phyloP scores from a whole-genome alignment of 2,113 vertebrate species.

The Prionailurus bengalensis region DNA sequence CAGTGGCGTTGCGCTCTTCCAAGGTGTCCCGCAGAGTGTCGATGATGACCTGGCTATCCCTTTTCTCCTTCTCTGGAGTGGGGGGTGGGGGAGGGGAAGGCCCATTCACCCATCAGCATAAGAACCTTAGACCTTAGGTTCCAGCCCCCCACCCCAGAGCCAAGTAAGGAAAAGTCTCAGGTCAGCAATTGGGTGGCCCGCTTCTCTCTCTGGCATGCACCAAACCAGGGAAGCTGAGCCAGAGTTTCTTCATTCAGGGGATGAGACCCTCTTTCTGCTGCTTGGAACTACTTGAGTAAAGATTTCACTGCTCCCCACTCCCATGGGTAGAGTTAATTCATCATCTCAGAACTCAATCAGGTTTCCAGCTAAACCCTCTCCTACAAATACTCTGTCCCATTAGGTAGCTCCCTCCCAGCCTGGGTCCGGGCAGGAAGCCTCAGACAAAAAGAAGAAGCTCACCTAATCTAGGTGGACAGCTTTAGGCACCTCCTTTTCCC shows the following conservation, averaged over 20 bases:
- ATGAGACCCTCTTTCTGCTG: conserved; percentile 79
- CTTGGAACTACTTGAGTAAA: conserved; percentile 83
- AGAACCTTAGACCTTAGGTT: not conserved
- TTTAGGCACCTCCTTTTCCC: not conserved
- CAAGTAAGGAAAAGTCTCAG: not conserved
- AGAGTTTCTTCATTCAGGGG: conserved; percentile 71
- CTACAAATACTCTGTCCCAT: not conserved
- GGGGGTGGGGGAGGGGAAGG: not conserved
- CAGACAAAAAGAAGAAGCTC: not conserved
- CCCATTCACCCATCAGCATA: not conserved
- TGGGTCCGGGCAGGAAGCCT: not conserved
- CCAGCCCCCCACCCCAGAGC: not conserved
- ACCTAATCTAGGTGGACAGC: not conserved
- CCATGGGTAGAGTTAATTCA: not conserved
- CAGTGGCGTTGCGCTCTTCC: conserved; percentile 92
- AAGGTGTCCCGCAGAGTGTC: conserved; percentile 91
- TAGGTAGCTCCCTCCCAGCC: not conserved
- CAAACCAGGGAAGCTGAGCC: not conserved
- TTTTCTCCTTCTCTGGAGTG: conserved; percentile 92
- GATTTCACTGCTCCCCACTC: conserved; percentile 74
- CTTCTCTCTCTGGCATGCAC: not conserved
- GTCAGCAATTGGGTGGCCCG: not conserved
- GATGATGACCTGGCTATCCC: conserved; percentile 90
- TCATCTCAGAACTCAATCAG: conserved; percentile 4
- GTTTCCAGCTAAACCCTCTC: not conserved